A percentile compares a stretch with the other conserved stretches of the same genome.
Conservation (phyloP, 1,140 invertebrate genomes). For the Sinonovacula constricta region DNA sequence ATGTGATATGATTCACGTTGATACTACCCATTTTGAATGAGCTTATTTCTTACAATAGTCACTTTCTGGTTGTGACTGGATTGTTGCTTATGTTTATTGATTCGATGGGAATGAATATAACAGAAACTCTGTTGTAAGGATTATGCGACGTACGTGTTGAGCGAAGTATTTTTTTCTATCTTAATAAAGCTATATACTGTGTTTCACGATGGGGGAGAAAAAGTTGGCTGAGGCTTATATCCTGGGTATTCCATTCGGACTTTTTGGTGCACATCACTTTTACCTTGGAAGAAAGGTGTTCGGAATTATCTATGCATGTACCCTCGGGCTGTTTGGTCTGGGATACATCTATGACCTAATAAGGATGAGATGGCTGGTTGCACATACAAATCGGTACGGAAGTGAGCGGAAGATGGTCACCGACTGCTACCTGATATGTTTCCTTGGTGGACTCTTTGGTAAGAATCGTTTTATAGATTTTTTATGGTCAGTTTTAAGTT, state of each 20-base stretch:
- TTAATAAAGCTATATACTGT: no score
- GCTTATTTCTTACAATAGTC: no score
- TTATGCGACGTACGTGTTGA: no score
- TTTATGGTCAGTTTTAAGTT: no score
- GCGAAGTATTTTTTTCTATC: no score
- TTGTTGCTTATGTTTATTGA: no score
- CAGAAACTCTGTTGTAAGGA: no score
- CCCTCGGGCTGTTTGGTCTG: constrained; percentile 62
- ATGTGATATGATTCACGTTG: no score
- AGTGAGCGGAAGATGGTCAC: constrained; percentile 37
- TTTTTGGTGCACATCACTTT: constrained; percentile 65
- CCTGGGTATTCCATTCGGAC: constrained; percentile 54
- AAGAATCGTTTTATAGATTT: constrained; percentile 36
- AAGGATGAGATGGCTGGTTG: constrained; percentile 61
- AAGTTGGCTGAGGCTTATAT: constrained; percentile 54
- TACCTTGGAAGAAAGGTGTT: constrained; percentile 59
- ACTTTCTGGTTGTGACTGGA: no score
- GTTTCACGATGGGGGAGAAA: constrained; percentile 43
- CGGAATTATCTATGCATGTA: constrained; percentile 61
- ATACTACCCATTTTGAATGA: no score
- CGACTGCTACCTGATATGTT: constrained; percentile 63
- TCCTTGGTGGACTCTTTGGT: constrained; percentile 65
- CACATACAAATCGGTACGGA: constrained; percentile 54
- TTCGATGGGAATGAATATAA: no score
- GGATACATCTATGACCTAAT: constrained; percentile 64